These are phyloP conservation scores for Agrilus mali DNA, from an alignment of 2,888 invertebrate species.

Conservation along the genomic window DNA sequence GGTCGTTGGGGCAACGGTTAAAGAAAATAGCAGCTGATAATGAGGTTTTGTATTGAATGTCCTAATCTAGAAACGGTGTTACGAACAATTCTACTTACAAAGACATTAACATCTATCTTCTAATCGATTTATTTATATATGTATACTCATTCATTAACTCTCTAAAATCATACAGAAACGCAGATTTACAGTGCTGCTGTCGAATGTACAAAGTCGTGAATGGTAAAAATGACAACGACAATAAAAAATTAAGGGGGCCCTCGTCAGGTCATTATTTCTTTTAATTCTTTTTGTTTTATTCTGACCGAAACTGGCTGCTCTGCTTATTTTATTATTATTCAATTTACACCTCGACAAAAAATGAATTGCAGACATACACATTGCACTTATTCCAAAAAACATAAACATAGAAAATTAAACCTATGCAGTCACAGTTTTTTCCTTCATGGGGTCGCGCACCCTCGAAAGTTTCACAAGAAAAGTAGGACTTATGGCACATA, in stretches of 20 bases:
- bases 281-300: too few species aligned
- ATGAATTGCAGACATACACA: conserved; percentile 19
- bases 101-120: conserved; percentile 37
- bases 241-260: conserved; percentile 5
- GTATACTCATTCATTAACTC: conserved; percentile 31
- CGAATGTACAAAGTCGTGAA: conserved; percentile 11
- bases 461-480: too few species aligned
- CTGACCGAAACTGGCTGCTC: too few species aligned
- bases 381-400: conserved; percentile 34
- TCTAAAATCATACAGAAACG: conserved; percentile 27
- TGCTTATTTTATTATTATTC: too few species aligned
- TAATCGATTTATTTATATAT: conserved; percentile 34
- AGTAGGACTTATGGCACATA: too few species aligned
- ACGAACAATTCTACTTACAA: conserved; percentile 40
- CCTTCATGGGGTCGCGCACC: background rate
- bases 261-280: too few species aligned
- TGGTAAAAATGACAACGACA: conserved; percentile 9
- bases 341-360: too few species aligned
- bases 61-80: conserved; percentile 34
- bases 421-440: conserved; percentile 28
- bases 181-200: conserved; percentile 26
- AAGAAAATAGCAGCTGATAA: conserved; percentile 15
- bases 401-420: conserved; percentile 26
- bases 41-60: conserved; percentile 35
- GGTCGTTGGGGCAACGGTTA: background rate